Evolutionary conservation across 2,888 invertebrate genomes (phyloP).

Genomic region (Patella caerulea): DNA sequence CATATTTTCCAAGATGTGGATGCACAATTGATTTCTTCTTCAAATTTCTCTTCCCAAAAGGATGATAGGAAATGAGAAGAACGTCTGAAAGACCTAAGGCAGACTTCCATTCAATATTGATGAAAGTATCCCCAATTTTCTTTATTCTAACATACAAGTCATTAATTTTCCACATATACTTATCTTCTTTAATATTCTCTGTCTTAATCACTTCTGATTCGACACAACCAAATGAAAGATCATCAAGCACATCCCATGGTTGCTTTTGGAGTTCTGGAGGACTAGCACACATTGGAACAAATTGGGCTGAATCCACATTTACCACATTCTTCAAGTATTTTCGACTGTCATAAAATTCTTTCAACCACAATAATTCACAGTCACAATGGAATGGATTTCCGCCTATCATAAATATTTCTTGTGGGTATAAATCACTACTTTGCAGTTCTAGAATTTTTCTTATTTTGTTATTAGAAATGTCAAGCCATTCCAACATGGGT

Average conservation of each 20-base stretch:
- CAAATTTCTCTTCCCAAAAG: constrained; percentile 38
- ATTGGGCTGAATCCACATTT: constrained; percentile 34
- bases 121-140: constrained; percentile 28
- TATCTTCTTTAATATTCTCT: constrained; percentile 21
- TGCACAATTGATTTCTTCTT: constrained; percentile 27
- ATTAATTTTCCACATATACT: constrained; percentile 18
- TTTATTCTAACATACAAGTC: constrained; percentile 29
- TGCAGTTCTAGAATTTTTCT: constrained; percentile 30
- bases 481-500: constrained; percentile 45
- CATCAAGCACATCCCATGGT: constrained; percentile 45
- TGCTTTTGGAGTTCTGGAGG: constrained; percentile 39
- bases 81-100: constrained; percentile 15
- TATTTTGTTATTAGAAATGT: constrained; percentile 42
- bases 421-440: constrained; percentile 39
- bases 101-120: constrained; percentile 37
- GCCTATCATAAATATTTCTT: constrained; percentile 41
- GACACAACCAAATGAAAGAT: constrained; percentile 44
- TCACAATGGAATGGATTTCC: constrained; percentile 45
- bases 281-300: constrained; percentile 46
- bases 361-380: constrained; percentile 46
- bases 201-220: constrained; percentile 8
- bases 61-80: constrained; percentile 33
- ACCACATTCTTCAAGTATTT: constrained; percentile 45
- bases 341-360: constrained; percentile 46
- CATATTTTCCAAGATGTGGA: constrained; percentile 28